Conservation (phyloP, 2,797 vertebrate genomes). For the Bradypodion ventrale region DNA sequence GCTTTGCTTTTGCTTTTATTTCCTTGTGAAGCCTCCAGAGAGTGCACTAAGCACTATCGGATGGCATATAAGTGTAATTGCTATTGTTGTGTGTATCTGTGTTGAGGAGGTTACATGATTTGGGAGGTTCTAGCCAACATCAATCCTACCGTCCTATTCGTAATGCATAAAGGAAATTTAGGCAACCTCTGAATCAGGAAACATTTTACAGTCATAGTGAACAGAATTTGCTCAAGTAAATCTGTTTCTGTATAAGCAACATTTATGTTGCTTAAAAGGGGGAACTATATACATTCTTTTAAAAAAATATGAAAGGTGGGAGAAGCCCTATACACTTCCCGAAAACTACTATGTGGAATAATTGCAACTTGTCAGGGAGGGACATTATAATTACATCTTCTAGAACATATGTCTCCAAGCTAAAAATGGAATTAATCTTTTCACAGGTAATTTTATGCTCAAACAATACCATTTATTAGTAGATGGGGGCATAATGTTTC, state of each 20-base stretch:
- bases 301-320: not conserved
- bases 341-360: slow-evolving; percentile 47
- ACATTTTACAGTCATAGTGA: slow-evolving; percentile 22
- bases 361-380: slow-evolving; percentile 63
- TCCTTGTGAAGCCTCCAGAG: too few species aligned
- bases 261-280: slow-evolving; percentile 42
- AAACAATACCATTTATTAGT: slow-evolving; percentile 55
- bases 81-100: slow-evolving; percentile 7
- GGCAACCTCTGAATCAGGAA: slow-evolving; percentile 33
- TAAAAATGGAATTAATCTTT: slow-evolving; percentile 57
- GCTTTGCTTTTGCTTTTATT: too few species aligned
- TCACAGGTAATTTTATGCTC: slow-evolving; percentile 51
- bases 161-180: slow-evolving; percentile 21
- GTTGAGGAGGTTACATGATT: not conserved
- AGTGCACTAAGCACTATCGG: too few species aligned
- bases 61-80: too few species aligned
- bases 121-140: not conserved
- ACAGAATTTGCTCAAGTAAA: slow-evolving; percentile 40
- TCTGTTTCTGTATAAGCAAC: slow-evolving; percentile 46
- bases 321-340: not conserved
- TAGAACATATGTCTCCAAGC: slow-evolving; percentile 47
- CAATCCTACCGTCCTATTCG: not conserved
- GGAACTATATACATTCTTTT: slow-evolving; percentile 49
- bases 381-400: slow-evolving; percentile 64
- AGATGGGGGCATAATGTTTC: slow-evolving; percentile 59